These are phyloP conservation scores for Sinodicranocentrus sp. DNA, from an alignment of 2,888 invertebrate genomes.

Conservation along the genomic window DNA sequence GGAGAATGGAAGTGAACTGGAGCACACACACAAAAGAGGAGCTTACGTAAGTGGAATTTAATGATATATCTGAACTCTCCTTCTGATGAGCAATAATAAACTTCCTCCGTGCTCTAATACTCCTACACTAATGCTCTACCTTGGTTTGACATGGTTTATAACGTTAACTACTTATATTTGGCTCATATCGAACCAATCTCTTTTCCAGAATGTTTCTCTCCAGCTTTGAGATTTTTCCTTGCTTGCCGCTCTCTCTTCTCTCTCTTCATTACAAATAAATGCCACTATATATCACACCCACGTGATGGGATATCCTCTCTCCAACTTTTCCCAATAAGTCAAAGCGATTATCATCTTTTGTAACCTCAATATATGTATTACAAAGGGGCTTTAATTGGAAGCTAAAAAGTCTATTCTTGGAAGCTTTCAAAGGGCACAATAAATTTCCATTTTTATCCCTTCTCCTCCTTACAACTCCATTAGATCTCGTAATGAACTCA, in stretches of 20 bases:
- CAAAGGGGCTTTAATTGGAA: background rate
- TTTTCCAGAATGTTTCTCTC: no score
- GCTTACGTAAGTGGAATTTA: no score
- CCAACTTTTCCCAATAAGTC: slow-evolving; percentile 22
- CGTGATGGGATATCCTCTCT: background rate
- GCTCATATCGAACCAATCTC: no score
- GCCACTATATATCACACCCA: background rate
- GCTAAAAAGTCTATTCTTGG: slow-evolving; percentile 46
- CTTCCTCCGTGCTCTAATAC: background rate
- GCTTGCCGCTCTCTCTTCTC: no score
- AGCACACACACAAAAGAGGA: no score
- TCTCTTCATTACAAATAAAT: slow-evolving; percentile 7
- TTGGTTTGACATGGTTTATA: no score
- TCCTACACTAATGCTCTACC: no score
- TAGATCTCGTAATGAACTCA: background rate
- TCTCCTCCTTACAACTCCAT: slow-evolving; percentile 1
- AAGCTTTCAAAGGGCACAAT: slow-evolving; percentile 29
- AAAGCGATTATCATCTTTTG: slow-evolving; percentile 13
- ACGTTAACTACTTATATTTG: no score
- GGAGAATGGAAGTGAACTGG: no score
- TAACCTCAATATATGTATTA: background rate
- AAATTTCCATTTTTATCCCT: slow-evolving; percentile 45
- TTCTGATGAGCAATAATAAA: slow-evolving; percentile 19
- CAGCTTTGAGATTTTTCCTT: no score
- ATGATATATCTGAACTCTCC: background rate